Percentiles rank a stretch among this genome's conserved stretches.
Conservation (phyloP, 1,140 invertebrate genomes). For the Cyphomyrmex costatus region DNA sequence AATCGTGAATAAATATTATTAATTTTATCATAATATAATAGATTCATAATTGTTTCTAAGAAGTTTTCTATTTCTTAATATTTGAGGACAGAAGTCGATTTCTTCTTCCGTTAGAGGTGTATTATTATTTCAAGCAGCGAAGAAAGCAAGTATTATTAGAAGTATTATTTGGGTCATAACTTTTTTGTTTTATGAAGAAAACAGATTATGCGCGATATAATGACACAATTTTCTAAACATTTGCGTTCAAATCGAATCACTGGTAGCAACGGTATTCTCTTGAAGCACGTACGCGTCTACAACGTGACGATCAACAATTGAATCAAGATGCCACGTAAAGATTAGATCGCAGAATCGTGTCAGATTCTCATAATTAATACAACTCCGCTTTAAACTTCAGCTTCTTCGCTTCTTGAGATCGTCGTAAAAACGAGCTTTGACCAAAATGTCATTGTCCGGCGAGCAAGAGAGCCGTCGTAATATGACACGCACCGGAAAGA, state of each 20-base stretch:
- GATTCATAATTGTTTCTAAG: neutral
- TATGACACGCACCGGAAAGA: constrained; percentile 13
- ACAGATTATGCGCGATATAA: neutral
- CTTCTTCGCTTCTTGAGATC: neutral
- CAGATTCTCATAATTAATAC: neutral
- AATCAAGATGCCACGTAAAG: constrained; percentile 4
- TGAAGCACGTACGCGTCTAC: neutral
- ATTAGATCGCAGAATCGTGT: neutral
- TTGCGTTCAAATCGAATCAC: neutral
- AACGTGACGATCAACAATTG: neutral
- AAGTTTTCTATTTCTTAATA: neutral
- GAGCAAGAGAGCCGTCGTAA: neutral
- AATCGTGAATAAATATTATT: neutral
- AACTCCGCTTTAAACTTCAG: neutral
- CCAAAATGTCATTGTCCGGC: neutral
- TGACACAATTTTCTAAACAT: neutral
- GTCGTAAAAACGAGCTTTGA: neutral
- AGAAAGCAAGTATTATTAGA: neutral
- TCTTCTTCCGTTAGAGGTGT: neutral
- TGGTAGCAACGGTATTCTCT: neutral
- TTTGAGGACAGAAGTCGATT: neutral
- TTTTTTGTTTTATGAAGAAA: constrained; percentile 1
- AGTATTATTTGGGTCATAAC: neutral
- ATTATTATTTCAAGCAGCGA: neutral
- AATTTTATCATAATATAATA: neutral